phyloP scores from a whole-genome alignment of 1,140 invertebrate species.

The Achroia grisella region DNA sequence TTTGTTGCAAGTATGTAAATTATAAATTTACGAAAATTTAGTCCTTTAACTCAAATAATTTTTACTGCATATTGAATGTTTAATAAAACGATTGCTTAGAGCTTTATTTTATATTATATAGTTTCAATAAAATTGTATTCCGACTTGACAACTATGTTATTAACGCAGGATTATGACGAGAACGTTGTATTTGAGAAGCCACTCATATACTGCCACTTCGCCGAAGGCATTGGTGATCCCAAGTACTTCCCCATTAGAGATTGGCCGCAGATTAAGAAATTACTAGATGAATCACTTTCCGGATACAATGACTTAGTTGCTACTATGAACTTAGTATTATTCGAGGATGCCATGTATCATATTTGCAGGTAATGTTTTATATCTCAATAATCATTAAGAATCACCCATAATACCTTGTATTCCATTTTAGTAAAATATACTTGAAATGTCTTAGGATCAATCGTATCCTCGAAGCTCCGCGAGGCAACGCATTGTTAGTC shows the following conservation, averaged over 20 bases:
- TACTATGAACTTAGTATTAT: slow-evolving; percentile 95
- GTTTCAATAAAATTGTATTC: no score
- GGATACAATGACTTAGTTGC: slow-evolving; percentile 91
- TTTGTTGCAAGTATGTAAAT: no score
- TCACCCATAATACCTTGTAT: no score
- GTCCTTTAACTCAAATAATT: no score
- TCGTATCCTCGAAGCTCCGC: slow-evolving; percentile 91
- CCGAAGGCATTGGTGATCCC: slow-evolving; percentile 90
- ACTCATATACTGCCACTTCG: slow-evolving; percentile 92
- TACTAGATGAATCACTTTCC: slow-evolving; percentile 87
- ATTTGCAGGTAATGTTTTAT: slow-evolving; percentile 76
- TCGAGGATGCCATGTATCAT: slow-evolving; percentile 96
- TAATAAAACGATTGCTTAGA: no score
- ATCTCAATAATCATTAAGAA: no score
- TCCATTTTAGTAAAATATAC: no score
- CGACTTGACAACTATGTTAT: not conserved
- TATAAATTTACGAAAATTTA: no score
- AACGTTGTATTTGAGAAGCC: slow-evolving; percentile 76
- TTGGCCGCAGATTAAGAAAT: slow-evolving; percentile 82
- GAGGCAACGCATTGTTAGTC: slow-evolving; percentile 93
- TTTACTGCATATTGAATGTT: no score
- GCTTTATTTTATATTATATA: no score
- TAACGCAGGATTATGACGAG: slow-evolving; percentile 52
- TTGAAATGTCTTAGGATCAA: slow-evolving; percentile 78
- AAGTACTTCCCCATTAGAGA: slow-evolving; percentile 89